Evolutionary conservation across 2,888 invertebrate genomes (phyloP), one percentile per base, ranked within the genome.

Genomic region (Eretmocerus hayati): DNA sequence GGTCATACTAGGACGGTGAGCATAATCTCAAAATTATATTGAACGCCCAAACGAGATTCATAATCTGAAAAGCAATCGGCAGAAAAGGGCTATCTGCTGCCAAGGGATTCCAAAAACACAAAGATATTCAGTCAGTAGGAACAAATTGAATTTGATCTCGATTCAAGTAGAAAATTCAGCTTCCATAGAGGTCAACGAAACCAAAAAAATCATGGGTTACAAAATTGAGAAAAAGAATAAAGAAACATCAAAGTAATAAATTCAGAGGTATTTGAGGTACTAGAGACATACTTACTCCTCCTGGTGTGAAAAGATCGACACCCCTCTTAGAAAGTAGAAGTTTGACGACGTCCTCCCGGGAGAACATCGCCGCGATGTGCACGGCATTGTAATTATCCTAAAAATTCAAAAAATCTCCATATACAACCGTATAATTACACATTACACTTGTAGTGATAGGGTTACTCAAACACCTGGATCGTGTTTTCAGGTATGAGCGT

Each of bases 381-480:
- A 95, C 81, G 26, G 87, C 91, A 75, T 93, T 95, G 77, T 90
- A 88, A 72, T 93, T 93, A 73, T 97, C 97, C 96, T 97, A 79
- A 30, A 30, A 30, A 9, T 30, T 30, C 8, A 30, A 30, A 30
- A 30, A 30, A 30, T 30, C 8, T 30, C 30, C 13, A 30, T 9
- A 30, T 9, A 30, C 30, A 30, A 30, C 30, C 30, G 30, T 13
- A n/a, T n/a, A n/a, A n/a, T n/a, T n/a, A n/a, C n/a, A n/a, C n/a
- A n/a, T n/a, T n/a, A n/a, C n/a, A n/a, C n/a, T n/a, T n/a, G n/a
- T n/a, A n/a, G n/a, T n/a, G n/a, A n/a, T n/a, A n/a, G n/a, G n/a
- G n/a, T n/a, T n/a, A n/a, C n/a, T n/a, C n/a, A n/a, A n/a, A n/a
- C n/a, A n/a, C n/a, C n/a, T n/a, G n/a, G n/a, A n/a, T n/a, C n/a